Conservation (phyloP, 2,797 vertebrate genomes). For the Bovichtus variegatus region DNA sequence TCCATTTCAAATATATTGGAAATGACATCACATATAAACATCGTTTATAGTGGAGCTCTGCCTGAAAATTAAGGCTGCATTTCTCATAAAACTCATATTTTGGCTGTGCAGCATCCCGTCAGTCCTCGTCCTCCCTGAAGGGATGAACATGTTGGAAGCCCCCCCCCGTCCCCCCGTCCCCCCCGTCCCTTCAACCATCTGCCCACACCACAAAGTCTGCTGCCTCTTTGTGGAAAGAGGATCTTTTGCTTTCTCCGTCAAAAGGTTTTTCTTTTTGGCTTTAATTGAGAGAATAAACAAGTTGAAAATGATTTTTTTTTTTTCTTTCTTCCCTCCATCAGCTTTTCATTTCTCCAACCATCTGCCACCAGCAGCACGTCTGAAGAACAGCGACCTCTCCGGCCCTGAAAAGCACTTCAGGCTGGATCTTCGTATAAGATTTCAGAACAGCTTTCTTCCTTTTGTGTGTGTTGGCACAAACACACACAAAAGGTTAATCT, state of each 20-base stretch:
- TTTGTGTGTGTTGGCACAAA: background rate
- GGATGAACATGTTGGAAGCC: conserved; percentile 15
- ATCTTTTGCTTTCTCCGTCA: conserved; percentile 46
- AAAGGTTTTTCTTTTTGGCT: conserved; percentile 41
- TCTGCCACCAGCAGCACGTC: conserved; percentile 35
- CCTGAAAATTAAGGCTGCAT: background rate
- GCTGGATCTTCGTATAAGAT: background rate
- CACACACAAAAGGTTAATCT: background rate
- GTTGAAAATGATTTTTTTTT: conserved; percentile 40
- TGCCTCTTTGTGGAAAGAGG: conserved; percentile 23
- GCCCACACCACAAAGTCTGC: conserved; percentile 36
- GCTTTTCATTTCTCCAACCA: conserved; percentile 36
- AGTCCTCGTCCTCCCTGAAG: conserved; percentile 25
- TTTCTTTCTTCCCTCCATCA: conserved; percentile 7
- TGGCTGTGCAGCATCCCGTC: conserved; percentile 1
- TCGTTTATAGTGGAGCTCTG: background rate
- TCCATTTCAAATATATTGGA: no score
- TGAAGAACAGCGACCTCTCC: conserved; percentile 20
- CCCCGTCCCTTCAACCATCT: conserved; percentile 50
- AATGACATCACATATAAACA: background rate
- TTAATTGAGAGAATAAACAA: conserved; percentile 46
- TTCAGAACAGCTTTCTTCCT: background rate
- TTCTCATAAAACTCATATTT: background rate
- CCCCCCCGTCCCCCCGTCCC: no score
- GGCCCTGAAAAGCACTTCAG: background rate